phyloP scores from a whole-genome alignment of 2,888 invertebrate species.

The Cheilosia vulpina region DNA sequence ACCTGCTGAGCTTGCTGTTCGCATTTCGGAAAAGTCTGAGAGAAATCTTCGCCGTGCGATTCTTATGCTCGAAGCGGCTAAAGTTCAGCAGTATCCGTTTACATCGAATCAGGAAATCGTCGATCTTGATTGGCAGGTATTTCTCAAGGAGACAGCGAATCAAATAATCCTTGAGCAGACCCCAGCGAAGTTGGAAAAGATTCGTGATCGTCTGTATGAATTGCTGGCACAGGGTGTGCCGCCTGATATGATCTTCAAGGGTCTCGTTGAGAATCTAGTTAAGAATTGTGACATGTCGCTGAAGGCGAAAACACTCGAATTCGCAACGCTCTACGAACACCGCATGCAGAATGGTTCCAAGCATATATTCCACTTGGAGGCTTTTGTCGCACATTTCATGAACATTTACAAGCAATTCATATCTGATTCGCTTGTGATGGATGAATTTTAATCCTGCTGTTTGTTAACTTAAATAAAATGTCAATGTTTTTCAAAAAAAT shows the following conservation, averaged over 20 bases:
- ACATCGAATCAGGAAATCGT: constrained; percentile 90
- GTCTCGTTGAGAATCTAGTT: constrained; percentile 92
- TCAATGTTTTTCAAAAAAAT: constrained; percentile 30
- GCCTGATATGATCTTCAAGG: constrained; percentile 94
- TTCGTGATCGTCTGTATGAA: constrained; percentile 95
- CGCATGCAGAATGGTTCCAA: constrained; percentile 96
- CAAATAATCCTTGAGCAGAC: constrained; percentile 94
- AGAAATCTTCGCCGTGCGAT: constrained; percentile 96
- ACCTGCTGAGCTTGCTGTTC: constrained; percentile 90
- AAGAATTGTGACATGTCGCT: constrained; percentile 95
- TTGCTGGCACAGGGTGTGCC: constrained; percentile 97
- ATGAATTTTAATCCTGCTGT: constrained; percentile 79
- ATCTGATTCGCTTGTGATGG: constrained; percentile 80
- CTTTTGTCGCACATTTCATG: constrained; percentile 99
- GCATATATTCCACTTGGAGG: constrained; percentile 98
- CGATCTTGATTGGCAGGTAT: constrained; percentile 97
- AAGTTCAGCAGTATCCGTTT: constrained; percentile 95
- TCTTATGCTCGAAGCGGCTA: constrained; percentile 96
- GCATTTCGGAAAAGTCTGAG: constrained; percentile 91
- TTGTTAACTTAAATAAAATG: not conserved
- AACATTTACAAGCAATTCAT: constrained; percentile 93
- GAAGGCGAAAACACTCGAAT: constrained; percentile 92
- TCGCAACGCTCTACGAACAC: constrained; percentile 96
- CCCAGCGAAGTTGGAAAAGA: constrained; percentile 92
- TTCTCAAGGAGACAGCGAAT: constrained; percentile 92